Percentiles rank a stretch among this genome's conserved stretches.
Evolutionary conservation across 2,113 vertebrate genomes (phyloP).

Genomic region (Ceyx cyanopectus): DNA sequence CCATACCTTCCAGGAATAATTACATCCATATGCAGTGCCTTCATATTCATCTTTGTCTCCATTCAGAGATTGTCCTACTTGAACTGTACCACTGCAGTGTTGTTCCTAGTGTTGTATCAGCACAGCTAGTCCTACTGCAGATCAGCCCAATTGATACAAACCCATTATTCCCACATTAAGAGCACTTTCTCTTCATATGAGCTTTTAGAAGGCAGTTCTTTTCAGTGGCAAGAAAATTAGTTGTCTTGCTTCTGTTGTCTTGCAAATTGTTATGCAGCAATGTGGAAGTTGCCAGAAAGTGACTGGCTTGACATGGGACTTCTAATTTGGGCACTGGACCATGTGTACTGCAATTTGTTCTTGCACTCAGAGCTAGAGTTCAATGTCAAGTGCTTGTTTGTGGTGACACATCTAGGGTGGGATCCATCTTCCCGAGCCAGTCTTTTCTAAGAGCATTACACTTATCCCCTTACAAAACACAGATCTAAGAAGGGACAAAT

Average conservation of each 20-base stretch:
- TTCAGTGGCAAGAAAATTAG: not conserved
- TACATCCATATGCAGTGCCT: not conserved
- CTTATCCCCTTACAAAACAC: not conserved
- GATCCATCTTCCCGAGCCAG: not conserved
- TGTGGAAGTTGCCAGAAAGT: not conserved
- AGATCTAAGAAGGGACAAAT: not conserved
- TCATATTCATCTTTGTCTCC: not conserved
- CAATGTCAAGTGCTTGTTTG: not conserved
- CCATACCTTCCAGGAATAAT: not conserved
- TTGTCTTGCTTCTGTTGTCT: not conserved
- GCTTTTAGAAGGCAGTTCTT: not conserved
- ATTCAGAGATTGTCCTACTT: not conserved
- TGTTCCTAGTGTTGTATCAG: not conserved
- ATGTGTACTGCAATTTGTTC: not conserved
- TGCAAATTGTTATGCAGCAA: not conserved
- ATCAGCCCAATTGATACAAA: not conserved
- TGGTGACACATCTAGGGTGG: not conserved
- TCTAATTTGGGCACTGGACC: not conserved
- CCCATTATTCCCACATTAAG: rapidly evolving
- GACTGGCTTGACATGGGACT: not conserved
- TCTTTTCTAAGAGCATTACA: not conserved
- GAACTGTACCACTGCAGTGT: not conserved
- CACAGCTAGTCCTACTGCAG: not conserved
- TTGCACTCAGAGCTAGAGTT: not conserved
- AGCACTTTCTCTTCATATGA: not conserved